These are phyloP conservation scores for Ophion slaviceki DNA, from an alignment of 2,888 invertebrate species.

Conservation along the genomic window DNA sequence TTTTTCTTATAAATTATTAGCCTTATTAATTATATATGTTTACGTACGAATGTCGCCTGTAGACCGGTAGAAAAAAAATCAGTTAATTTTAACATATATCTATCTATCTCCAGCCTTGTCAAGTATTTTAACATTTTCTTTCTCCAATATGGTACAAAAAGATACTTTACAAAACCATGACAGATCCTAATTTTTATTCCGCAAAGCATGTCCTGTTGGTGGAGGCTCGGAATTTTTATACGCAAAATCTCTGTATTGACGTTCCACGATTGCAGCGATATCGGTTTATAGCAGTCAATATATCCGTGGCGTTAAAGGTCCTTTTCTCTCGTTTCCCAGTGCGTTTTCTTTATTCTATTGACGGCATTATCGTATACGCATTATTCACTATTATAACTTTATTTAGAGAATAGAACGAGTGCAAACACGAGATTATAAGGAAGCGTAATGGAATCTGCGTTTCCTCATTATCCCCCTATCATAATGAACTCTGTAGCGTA, in stretches of 20 bases:
- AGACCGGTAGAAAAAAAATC: constrained; percentile 32
- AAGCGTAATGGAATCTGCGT: background rate
- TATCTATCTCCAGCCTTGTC: constrained; percentile 15
- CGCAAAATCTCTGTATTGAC: constrained; percentile 17
- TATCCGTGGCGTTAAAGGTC: background rate
- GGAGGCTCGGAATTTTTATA: background rate
- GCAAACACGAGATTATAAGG: constrained; percentile 5
- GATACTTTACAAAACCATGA: constrained; percentile 54
- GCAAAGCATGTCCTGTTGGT: background rate
- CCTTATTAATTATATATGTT: constrained; percentile 46
- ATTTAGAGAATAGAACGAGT: constrained; percentile 31
- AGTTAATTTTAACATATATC: constrained; percentile 25
- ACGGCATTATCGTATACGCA: constrained; percentile 36
- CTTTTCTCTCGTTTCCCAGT: background rate
- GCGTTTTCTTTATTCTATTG: constrained; percentile 21
- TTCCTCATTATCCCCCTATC: background rate
- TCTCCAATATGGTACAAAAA: constrained; percentile 38
- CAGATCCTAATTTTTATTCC: constrained; percentile 25
- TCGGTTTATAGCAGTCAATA: no score
- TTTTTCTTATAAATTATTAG: constrained; percentile 29
- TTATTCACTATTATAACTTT: constrained; percentile 47
- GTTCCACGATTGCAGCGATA: background rate
- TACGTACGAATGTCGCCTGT: constrained; percentile 48
- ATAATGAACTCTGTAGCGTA: constrained; percentile 16
- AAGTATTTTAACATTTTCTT: constrained; percentile 14